Evolutionary conservation across 2,797 vertebrate genomes (phyloP).

Genomic region (Sebastes ruberrimus): DNA sequence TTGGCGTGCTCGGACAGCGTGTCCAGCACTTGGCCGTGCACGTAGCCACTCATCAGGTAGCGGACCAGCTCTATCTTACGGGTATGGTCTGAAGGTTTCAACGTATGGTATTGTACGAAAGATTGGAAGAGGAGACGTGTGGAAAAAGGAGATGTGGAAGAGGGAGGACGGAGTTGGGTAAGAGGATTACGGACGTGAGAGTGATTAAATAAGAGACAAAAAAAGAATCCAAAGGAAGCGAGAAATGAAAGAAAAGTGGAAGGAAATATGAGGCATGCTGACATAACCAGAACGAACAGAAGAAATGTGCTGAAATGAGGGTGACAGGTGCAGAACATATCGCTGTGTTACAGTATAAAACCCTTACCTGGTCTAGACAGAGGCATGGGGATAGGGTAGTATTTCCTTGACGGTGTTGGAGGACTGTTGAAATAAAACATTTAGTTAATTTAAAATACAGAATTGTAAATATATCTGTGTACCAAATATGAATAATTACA

Average conservation of each 20-base stretch:
- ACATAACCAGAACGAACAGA: conserved; percentile 54
- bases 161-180: conserved; percentile 44
- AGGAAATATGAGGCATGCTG: conserved; percentile 66
- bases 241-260: conserved; percentile 67
- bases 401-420: conserved; percentile 90
- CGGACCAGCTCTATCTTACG: conserved; percentile 93
- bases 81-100: conserved; percentile 86
- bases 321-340: conserved; percentile 1
- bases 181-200: conserved; percentile 59
- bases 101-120: conserved; percentile 19
- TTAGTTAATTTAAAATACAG: not conserved
- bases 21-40: conserved; percentile 90
- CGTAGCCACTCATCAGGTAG: conserved; percentile 92
- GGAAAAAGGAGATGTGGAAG: conserved; percentile 7
- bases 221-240: conserved; percentile 67
- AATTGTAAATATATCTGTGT: not conserved
- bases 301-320: conserved; percentile 45
- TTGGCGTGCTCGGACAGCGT: conserved; percentile 91
- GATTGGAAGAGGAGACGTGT: not conserved
- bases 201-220: conserved; percentile 41
- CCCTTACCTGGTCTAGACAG: conserved; percentile 95
- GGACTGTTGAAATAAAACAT: conserved; percentile 80
- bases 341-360: not conserved
- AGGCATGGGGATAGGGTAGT: conserved; percentile 97
- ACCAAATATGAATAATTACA: not conserved